These are phyloP conservation scores for Mesoclemmys tuberculata DNA, from an alignment of 2,113 vertebrate genomes.

Conservation along the genomic window DNA sequence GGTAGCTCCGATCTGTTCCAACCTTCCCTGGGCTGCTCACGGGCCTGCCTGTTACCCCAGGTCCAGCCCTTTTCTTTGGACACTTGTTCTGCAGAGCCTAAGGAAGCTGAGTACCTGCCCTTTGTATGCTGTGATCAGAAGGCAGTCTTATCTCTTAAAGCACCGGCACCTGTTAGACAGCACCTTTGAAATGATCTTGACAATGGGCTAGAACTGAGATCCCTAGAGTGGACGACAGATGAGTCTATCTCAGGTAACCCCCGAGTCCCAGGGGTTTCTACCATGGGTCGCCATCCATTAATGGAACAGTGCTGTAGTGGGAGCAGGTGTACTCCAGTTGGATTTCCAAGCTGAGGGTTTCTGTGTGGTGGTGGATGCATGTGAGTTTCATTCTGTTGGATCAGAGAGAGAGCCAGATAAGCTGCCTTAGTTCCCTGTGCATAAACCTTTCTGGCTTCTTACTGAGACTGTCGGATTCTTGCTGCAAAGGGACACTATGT, in stretches of 20 bases:
- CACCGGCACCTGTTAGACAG: constrained; percentile 64
- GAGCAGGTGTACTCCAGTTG: constrained; percentile 19
- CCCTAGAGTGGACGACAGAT: constrained; percentile 29
- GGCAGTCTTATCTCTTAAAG: neutral
- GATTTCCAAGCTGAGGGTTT: neutral
- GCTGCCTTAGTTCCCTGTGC: fast-evolving
- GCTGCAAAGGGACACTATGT: neutral
- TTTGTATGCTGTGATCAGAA: neutral
- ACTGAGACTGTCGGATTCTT: neutral
- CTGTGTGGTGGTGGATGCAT: neutral
- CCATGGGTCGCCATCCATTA: constrained; percentile 26
- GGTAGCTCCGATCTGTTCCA: neutral
- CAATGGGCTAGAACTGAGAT: neutral
- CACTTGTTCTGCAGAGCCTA: constrained; percentile 11
- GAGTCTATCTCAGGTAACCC: constrained; percentile 41
- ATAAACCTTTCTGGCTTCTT: neutral
- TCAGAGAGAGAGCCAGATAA: neutral
- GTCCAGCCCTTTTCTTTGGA: neutral
- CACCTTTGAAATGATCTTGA: constrained; percentile 66
- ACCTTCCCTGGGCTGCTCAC: neutral
- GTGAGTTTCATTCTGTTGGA: neutral
- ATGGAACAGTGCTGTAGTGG: neutral
- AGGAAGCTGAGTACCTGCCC: constrained; percentile 44
- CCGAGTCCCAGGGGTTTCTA: constrained; percentile 37
- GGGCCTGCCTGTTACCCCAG: neutral